A percentile compares a stretch with the other conserved stretches of the same genome.
phyloP scores from a whole-genome alignment of 2,888 invertebrate species.

The Magallana nippona region DNA sequence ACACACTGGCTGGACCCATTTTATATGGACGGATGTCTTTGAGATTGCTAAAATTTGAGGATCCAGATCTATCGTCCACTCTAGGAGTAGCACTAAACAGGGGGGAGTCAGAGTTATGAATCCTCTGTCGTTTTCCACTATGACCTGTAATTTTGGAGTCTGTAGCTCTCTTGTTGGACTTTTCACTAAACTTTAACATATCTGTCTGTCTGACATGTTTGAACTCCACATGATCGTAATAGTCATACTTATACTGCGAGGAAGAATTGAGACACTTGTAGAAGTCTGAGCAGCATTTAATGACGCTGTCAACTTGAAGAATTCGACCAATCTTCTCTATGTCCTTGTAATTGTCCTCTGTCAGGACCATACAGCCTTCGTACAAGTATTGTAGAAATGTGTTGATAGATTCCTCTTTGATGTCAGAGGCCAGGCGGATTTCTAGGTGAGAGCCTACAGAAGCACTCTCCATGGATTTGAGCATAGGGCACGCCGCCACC shows the following conservation, averaged over 20 bases:
- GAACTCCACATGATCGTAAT: constrained; percentile 55
- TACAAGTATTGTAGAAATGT: constrained; percentile 58
- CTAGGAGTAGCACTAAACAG: constrained; percentile 37
- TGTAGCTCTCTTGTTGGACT: constrained; percentile 43
- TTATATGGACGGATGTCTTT: constrained; percentile 21
- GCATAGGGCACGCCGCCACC: constrained; percentile 60
- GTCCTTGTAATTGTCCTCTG: constrained; percentile 58
- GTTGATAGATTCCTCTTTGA: constrained; percentile 53
- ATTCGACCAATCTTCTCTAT: constrained; percentile 56
- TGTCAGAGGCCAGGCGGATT: constrained; percentile 55
- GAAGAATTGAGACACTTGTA: constrained; percentile 51
- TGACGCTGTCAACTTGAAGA: constrained; percentile 57
- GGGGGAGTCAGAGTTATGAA: constrained; percentile 30
- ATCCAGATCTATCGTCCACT: constrained; percentile 46
- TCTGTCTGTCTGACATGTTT: constrained; percentile 56
- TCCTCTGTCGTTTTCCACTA: constrained; percentile 45
- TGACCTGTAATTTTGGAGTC: constrained; percentile 45
- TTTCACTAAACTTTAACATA: constrained; percentile 49
- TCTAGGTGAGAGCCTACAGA: constrained; percentile 54
- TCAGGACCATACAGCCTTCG: constrained; percentile 59
- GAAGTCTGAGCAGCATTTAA: constrained; percentile 52
- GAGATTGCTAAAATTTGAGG: constrained; percentile 41
- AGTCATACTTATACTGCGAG: constrained; percentile 48
- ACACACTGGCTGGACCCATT: constrained; percentile 33
- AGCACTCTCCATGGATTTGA: constrained; percentile 57